Evolutionary conservation across 2,797 vertebrate genomes (phyloP), one percentile per base, ranked within the genome.

Genomic region (Hybognathus amarus): DNA sequence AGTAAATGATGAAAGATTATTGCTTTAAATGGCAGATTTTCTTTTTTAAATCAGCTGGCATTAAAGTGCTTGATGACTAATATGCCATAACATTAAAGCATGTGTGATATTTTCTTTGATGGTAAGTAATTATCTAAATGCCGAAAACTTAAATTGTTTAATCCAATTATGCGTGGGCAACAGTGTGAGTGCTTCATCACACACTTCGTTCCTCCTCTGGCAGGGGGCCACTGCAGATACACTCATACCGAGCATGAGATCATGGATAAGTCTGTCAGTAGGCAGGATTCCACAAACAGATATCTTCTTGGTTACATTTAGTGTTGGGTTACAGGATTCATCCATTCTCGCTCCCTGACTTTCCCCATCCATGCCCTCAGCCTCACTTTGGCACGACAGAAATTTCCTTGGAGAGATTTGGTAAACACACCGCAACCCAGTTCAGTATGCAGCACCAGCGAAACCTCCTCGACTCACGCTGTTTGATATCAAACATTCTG

Each of bases 401-500:
- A 83, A 82, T 73, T 73, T 86, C 54, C 79, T 83, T 83, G 36
- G 82, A 64, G 77, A n/a, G 59, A 47, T 81, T 50, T 45, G 33
- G 69, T 68, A 80, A 86, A 83, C 85, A 80, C 66, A 70, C 59
- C 11, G 15, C 70, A 73, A 84, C 30, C 52, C 69, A 61, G 82
- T 85, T 61, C n/a, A 84, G 33, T 61, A n/a, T 78, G 68, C 56
- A 47, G 76, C 69, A 52, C 63, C 52, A 71, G n/a, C 42, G 27
- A 83, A 79, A 54, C 47, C 50, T 63, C 71, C 79, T 64, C 52
- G 27, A 64, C 45, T 74, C 68, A 38, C 42, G 13, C 68, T 70
- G 74, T 87, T 87, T 88, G 85, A 77, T 61, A 80, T 83, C 45
- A 82, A 85, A 82, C 69, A 68, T 82, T 81, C 83, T 71, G 67